Evolutionary conservation across 2,113 vertebrate species (phyloP), one percentile per base, ranked within the genome.

Genomic region (Procapra przewalskii): DNA sequence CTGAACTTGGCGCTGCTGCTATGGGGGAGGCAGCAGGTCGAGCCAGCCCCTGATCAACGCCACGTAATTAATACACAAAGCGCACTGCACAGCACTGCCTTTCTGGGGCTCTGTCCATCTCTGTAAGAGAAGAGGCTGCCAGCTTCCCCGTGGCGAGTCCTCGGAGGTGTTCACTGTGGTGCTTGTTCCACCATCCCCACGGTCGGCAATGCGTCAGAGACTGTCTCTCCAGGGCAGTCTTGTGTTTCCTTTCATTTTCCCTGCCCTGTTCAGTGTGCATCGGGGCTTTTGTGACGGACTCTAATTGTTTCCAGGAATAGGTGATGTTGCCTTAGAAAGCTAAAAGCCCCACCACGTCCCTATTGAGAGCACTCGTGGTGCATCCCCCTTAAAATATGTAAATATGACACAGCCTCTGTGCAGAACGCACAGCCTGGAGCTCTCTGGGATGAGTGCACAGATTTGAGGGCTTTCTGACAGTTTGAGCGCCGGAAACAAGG

Each of bases 301-400:
- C 88, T 92, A 92, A 98, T 97, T 98, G 96, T 97, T 95, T 94
- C 97, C 95, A 48, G 97, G 94, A 98, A 95, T 64, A 95, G 88
- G 87, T 59, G 95, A 91, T 92, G 92, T 86, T 93, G 98, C 92
- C 95, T 97, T 91, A 96, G 98, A 89, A 94, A 95, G 50, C 25
- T 29, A 3, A 67, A 48, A 67, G 96, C 83, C 90, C 96, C 92
- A 23, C 71, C 48, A 71, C 77, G 95, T 96, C 95, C 96, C 96
- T 92, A 90, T 48, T 95, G 98, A 96, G 98, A 98, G 92, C 79
- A 57, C 97, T 93, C 87, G 88, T 86, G 98, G 96, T 91, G 98
- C 97, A 94, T 97, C 96, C 83, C 97, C 97, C 98, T 98, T 98
- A 98, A 98, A 98, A 98, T 96, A 98, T 97, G 98, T 80, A 93